Conservation (phyloP, 2,797 vertebrate genomes). For the Aeoliscus strigatus region DNA sequence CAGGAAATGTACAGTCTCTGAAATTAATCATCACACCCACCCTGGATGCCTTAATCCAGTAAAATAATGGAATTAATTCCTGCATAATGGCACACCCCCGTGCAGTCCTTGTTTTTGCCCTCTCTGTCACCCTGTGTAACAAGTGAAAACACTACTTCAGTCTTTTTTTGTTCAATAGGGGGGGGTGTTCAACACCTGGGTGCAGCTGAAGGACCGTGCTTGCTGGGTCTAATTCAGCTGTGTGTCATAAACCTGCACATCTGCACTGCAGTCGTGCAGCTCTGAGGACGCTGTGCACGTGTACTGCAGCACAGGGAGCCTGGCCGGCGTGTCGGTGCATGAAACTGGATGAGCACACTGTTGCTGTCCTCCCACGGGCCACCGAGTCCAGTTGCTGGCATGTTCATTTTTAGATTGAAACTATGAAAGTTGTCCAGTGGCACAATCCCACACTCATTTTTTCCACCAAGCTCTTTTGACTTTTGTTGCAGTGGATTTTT, state of each 20-base stretch:
- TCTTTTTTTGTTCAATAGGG: no score
- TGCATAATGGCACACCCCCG: slow-evolving; percentile 17
- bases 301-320: background rate
- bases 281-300: slow-evolving; percentile 2
- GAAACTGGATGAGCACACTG: background rate
- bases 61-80: slow-evolving; percentile 43
- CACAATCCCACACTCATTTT: no score
- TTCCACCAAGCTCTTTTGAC: no score
- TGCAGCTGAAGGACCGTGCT: slow-evolving; percentile 23
- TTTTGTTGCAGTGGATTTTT: no score
- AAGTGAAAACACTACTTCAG: slow-evolving; percentile 11
- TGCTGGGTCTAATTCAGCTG: slow-evolving; percentile 29
- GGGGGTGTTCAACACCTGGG: no score
- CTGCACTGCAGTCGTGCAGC: slow-evolving; percentile 9
- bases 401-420: no score
- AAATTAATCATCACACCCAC: slow-evolving; percentile 24
- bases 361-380: no score
- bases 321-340: slow-evolving; percentile 6
- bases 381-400: no score
- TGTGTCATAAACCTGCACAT: slow-evolving; percentile 18
- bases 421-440: no score
- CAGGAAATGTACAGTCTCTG: slow-evolving; percentile 1
- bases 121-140: slow-evolving; percentile 6
- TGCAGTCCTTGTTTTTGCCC: background rate
- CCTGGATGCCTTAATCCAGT: slow-evolving; percentile 29